phyloP scores from a whole-genome alignment of 2,888 invertebrate genomes.

The Metellina segmentata region DNA sequence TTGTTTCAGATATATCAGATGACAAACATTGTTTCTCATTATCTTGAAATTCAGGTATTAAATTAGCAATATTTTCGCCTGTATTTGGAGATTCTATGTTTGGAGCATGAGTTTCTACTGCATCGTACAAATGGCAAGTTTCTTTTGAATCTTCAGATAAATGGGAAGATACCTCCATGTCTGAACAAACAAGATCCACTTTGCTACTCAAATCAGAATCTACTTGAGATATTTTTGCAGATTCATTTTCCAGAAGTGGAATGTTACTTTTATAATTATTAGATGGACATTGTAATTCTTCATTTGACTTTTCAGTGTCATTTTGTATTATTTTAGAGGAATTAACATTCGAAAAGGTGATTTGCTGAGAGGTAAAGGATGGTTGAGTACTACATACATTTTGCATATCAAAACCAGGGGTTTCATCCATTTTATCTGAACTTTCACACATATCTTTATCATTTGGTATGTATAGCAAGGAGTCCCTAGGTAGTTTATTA shows the following conservation, averaged over 20 bases:
- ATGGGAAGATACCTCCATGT: neutral
- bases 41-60: neutral
- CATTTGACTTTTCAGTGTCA: neutral
- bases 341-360: neutral
- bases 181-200: neutral
- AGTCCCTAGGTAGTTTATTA: too few relatives aligned
- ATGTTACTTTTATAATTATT: too few relatives aligned
- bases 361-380: neutral
- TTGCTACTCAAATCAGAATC: neutral
- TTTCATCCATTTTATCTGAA: neutral
- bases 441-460: neutral
- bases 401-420: neutral
- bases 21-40: neutral
- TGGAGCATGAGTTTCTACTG: neutral
- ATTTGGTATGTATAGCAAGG: too few relatives aligned
- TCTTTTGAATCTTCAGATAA: neutral
- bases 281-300: neutral
- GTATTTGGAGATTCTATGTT: neutral
- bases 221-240: neutral
- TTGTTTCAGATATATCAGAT: neutral
- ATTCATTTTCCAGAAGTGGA: neutral
- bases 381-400: neutral
- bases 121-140: neutral
- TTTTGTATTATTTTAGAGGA: neutral
- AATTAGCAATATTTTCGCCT: neutral